Evolutionary conservation across 2,113 vertebrate species (phyloP).

Genomic region (Podiceps cristatus): DNA sequence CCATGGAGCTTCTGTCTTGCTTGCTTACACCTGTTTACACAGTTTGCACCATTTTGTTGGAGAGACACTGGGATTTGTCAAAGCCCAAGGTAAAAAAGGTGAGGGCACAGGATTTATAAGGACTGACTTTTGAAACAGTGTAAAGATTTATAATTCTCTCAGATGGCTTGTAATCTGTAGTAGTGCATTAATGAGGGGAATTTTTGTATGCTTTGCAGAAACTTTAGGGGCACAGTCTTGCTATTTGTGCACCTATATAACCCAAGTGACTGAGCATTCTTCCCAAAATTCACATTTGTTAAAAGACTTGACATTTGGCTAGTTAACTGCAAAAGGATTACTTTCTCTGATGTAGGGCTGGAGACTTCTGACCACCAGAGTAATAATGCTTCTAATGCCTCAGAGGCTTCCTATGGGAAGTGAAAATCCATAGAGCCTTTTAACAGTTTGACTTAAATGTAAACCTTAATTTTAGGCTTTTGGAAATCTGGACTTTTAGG

Average conservation of each 20-base stretch:
- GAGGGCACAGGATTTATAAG: neutral
- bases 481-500: neutral
- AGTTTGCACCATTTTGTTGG: neutral
- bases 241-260: neutral
- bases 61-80: neutral
- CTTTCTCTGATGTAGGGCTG: neutral
- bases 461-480: constrained; percentile 15
- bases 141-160: neutral
- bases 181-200: neutral
- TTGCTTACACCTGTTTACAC: neutral
- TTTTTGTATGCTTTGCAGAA: neutral
- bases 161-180: neutral
- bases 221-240: neutral
- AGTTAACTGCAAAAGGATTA: neutral
- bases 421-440: neutral
- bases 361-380: neutral
- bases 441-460: neutral
- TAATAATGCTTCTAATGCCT: neutral
- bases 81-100: neutral
- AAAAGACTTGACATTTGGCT: neutral
- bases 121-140: neutral
- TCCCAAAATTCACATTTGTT: neutral
- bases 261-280: neutral
- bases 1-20: neutral
- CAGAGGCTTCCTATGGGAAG: neutral